Conservation (phyloP, 1,140 invertebrate species). For the Platyscapa corneri region DNA sequence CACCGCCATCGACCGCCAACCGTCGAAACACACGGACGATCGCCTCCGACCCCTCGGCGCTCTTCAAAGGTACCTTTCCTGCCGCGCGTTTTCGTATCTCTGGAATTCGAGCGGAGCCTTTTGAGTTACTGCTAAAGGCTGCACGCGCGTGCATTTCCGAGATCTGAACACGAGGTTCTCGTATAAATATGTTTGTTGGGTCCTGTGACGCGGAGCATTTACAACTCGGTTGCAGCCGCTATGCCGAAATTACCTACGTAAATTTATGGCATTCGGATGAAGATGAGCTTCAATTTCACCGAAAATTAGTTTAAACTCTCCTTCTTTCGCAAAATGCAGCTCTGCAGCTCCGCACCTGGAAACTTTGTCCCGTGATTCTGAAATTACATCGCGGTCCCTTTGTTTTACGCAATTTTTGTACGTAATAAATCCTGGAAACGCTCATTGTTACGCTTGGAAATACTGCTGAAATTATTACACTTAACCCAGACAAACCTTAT, state of each 20-base stretch:
- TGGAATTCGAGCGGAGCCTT: conserved; percentile 45
- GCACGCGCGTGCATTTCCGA: conserved; percentile 34
- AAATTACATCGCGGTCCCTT: background rate
- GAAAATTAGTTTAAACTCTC: conserved; percentile 10
- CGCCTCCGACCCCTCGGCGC: background rate
- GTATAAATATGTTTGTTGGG: conserved; percentile 3
- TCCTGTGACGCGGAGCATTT: conserved; percentile 12
- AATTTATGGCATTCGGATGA: conserved; percentile 5
- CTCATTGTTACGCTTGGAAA: conserved; percentile 9
- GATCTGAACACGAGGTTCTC: conserved; percentile 16
- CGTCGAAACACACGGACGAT: background rate
- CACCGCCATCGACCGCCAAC: background rate
- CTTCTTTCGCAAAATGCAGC: background rate
- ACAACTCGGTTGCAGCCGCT: conserved; percentile 25
- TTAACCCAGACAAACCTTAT: conserved; percentile 25
- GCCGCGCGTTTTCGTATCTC: conserved; percentile 53
- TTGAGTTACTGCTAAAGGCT: conserved; percentile 45
- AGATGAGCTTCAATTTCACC: conserved; percentile 2
- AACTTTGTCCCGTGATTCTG: background rate
- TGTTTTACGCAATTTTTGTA: background rate
- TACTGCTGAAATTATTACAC: conserved; percentile 3
- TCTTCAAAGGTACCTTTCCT: background rate
- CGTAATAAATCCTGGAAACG: no score
- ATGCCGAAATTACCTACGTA: conserved; percentile 50
- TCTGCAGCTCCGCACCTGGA: background rate